These are phyloP conservation scores for Mellilla xanthometata DNA, from an alignment of 2,888 invertebrate species.

Conservation along the genomic window DNA sequence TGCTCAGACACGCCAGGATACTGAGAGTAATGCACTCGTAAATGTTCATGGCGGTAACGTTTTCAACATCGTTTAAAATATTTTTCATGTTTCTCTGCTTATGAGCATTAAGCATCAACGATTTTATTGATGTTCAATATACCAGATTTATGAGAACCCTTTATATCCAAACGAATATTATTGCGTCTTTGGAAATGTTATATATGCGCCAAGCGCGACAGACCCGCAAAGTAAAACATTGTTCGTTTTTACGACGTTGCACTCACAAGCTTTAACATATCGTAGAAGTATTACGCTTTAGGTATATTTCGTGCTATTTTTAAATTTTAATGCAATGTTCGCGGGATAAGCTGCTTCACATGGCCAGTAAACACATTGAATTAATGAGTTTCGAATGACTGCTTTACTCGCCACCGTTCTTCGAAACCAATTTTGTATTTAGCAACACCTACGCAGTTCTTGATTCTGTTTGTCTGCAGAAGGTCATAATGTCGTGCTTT, in stretches of 20 bases:
- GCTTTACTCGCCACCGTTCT: slow-evolving; percentile 59
- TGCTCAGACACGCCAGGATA: slow-evolving; percentile 59
- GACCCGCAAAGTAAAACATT: slow-evolving; percentile 10
- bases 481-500: slow-evolving; percentile 49
- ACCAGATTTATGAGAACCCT: slow-evolving; percentile 55
- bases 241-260: slow-evolving; percentile 8
- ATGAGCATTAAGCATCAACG: slow-evolving; percentile 46
- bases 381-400: slow-evolving; percentile 59
- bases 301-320: slow-evolving; percentile 1
- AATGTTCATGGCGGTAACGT: slow-evolving; percentile 73
- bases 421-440: slow-evolving; percentile 72
- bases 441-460: slow-evolving; percentile 64
- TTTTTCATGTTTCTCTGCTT: slow-evolving; percentile 53
- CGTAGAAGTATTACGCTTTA: slow-evolving; percentile 4
- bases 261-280: neutral
- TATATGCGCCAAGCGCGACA: slow-evolving; percentile 7
- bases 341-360: slow-evolving; percentile 5
- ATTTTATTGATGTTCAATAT: slow-evolving; percentile 59
- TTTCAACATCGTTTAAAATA: slow-evolving; percentile 65
- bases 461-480: slow-evolving; percentile 54
- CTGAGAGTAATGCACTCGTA: slow-evolving; percentile 78
- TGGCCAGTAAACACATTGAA: slow-evolving; percentile 48
- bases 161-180: slow-evolving; percentile 43
- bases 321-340: slow-evolving; percentile 1
- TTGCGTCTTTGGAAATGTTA: slow-evolving; percentile 29